phyloP scores from a whole-genome alignment of 2,888 invertebrate genomes.

The Yponomeuta cagnagella region DNA sequence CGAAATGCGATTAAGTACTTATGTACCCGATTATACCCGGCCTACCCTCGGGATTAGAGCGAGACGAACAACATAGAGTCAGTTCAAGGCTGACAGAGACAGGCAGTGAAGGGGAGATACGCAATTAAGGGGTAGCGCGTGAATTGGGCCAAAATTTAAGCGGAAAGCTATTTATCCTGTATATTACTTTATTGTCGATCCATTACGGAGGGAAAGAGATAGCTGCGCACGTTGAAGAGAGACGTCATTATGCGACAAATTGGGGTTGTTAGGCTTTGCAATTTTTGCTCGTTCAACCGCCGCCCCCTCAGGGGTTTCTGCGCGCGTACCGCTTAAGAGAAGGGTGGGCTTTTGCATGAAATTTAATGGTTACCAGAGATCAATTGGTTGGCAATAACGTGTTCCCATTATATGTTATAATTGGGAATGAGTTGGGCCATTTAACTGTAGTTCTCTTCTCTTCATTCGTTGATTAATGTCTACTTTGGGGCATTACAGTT shows the following conservation, averaged over 20 bases:
- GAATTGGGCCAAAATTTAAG: conserved; percentile 72
- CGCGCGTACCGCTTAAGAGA: background rate
- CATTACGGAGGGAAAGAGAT: conserved; percentile 59
- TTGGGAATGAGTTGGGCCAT: conserved; percentile 42
- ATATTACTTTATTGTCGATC: conserved; percentile 74
- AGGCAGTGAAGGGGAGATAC: conserved; percentile 52
- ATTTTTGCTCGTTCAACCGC: conserved; percentile 30
- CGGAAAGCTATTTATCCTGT: conserved; percentile 68
- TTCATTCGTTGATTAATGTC: conserved; percentile 47
- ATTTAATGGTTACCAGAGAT: conserved; percentile 38
- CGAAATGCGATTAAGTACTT: conserved; percentile 73
- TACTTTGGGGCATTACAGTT: conserved; percentile 27
- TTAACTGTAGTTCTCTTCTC: conserved; percentile 27
- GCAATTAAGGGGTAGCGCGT: conserved; percentile 66
- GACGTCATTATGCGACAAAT: conserved; percentile 43
- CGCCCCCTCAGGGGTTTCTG: conserved; percentile 1
- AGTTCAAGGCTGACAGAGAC: conserved; percentile 33
- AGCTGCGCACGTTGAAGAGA: conserved; percentile 32
- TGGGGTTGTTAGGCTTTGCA: conserved; percentile 47
- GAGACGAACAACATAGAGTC: conserved; percentile 32
- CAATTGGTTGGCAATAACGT: conserved; percentile 50
- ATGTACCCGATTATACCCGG: conserved; percentile 63
- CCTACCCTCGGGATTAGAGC: conserved; percentile 47
- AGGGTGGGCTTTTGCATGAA: background rate
- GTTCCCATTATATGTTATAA: conserved; percentile 45